phyloP scores from a whole-genome alignment of 2,113 vertebrate species.

The Caranx ignobilis region DNA sequence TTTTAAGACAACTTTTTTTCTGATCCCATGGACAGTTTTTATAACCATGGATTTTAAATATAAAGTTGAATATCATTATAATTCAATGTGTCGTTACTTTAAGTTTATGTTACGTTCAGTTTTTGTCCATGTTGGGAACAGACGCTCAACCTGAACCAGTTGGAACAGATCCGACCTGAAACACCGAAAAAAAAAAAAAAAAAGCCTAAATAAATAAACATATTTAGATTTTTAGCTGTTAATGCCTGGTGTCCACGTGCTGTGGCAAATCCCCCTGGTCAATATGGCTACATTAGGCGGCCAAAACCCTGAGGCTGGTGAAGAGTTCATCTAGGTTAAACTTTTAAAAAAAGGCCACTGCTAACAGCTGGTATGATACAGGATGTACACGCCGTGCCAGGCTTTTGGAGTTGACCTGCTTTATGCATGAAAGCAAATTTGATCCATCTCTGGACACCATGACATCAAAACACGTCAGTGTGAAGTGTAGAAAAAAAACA shows the following conservation, averaged over 20 bases:
- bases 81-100: too few relatives aligned
- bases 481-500: neutral
- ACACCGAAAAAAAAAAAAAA: too few relatives aligned
- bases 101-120: too few relatives aligned
- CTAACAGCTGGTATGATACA: neutral
- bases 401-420: neutral
- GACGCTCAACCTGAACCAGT: too few relatives aligned
- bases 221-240: neutral
- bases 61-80: too few relatives aligned
- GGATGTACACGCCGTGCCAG: neutral
- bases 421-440: neutral
- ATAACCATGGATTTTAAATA: neutral
- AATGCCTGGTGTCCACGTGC: neutral
- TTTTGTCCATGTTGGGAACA: neutral
- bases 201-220: too few relatives aligned
- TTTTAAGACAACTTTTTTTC: slow-evolving; percentile 2
- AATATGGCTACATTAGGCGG: neutral
- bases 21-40: neutral
- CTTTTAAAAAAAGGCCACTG: slow-evolving; percentile 8
- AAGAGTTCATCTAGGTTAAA: neutral
- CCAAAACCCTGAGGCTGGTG: neutral
- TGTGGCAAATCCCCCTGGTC: too few relatives aligned
- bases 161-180: too few relatives aligned
- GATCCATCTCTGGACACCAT: neutral
- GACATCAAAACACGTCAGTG: slow-evolving; percentile 1